Evolutionary conservation across 1,140 invertebrate species (phyloP), one percentile per base, ranked within the genome.

Genomic region (Batillaria attramentaria): DNA sequence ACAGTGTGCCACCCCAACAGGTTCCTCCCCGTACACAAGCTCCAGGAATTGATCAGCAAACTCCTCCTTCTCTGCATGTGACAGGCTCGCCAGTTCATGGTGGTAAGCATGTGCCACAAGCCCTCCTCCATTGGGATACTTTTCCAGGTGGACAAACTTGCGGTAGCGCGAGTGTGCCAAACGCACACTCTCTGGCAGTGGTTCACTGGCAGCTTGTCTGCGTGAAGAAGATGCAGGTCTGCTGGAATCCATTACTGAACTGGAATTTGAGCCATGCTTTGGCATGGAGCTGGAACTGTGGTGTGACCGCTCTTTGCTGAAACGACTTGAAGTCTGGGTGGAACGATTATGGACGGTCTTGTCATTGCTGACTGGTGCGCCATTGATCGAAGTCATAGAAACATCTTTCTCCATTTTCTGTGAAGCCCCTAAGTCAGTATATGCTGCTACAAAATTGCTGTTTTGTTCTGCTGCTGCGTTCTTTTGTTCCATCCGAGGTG

Each of bases 61-160:
- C 83, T 96, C 94, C 20, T 95, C 93, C 87, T 95, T 94, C 89
- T 99, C 95, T 66, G 94, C 93, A 0, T 91, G 89, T 62, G 92
- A 79, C n/a, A 99, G 92, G 86, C 94, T 92, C 85, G 95, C 93
- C 57, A 99, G 94, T 91, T 99, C 96, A 85, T 97, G 94, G 90
- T 98, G 97, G 91, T 98, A 97, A 88, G 97, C 93, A 91, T 97
- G 96, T 46, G 99, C 93, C 13, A 98, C 94, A 50, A 94, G 94
- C 3, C 97, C 98, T 39, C 97, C 97, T n/a, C 98, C 98, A 92
- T 99, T 99, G 0, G 96, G 94, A 92, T 99, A 97, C 0, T 94
- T 95, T 91, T 99, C 97, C 83, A 98, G 93, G 81, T 96, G 94
- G 88, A 97, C 95, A 84, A 94, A 95, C 79, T 94, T 79, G 18